Evolutionary conservation across 2,113 vertebrate genomes (phyloP).

Genomic region (Colistium nudipinnis): DNA sequence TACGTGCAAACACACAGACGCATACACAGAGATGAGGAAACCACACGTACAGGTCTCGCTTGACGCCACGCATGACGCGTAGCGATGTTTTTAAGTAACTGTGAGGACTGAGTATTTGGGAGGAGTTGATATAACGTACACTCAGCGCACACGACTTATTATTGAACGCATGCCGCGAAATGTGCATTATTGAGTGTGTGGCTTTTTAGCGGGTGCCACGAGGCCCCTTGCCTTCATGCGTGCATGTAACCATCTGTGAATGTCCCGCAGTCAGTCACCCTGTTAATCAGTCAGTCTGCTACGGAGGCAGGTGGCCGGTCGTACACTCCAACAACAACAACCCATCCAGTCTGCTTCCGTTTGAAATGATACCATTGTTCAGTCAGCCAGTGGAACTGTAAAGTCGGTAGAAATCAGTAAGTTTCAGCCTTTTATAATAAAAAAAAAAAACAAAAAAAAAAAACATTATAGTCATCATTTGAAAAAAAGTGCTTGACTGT

Average conservation of each 20-base stretch:
- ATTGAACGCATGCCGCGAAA: slow-evolving; percentile 14
- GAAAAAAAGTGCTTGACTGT: neutral
- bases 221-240: slow-evolving; percentile 6
- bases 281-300: slow-evolving; percentile 58
- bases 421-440: slow-evolving; percentile 3
- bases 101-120: slow-evolving; percentile 83
- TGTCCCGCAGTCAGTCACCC: slow-evolving; percentile 58
- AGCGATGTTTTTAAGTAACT: slow-evolving; percentile 88
- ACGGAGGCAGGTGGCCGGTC: slow-evolving; percentile 34
- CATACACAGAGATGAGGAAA: neutral
- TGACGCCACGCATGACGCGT: slow-evolving; percentile 92
- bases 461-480: neutral
- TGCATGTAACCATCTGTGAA: slow-evolving; percentile 44
- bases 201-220: neutral
- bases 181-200: neutral
- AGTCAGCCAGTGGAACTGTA: slow-evolving; percentile 8
- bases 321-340: slow-evolving; percentile 40
- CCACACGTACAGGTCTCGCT: slow-evolving; percentile 84
- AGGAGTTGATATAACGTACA: neutral
- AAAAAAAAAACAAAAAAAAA: neutral
- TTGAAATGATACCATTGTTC: slow-evolving; percentile 24
- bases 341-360: slow-evolving; percentile 2
- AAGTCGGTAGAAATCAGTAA: neutral
- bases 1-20: slow-evolving; percentile 20
- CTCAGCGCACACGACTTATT: neutral